Base-by-base conservation (phyloP, 2,797 vertebrate species). In the Rousettus madagascariensis region DNA sequence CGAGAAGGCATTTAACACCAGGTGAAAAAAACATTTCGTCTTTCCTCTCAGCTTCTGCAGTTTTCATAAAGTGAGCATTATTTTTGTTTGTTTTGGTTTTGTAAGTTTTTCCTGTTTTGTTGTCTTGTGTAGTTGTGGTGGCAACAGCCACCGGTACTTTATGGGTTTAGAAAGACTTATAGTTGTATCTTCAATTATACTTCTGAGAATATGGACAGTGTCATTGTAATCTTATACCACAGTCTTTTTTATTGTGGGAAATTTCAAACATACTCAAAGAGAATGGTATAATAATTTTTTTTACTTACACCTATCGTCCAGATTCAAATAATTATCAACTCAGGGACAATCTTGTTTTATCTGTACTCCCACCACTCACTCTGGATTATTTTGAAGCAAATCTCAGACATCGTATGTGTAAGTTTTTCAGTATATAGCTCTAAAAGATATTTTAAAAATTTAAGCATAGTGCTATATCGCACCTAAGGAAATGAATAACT, bases 381-480 rank as follows among this genome's bases (percentile, higher is more conserved):
- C 20, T 86, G n/a, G 26, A 53, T 84, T 87, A 75, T 79, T 94
- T 86, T 94, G 33, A 94, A 88, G 51, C 51, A 74, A 74, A 75
- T 71, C 8, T 3, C 43, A 90, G 72, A 53, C 6, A 80, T 41
- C 5, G 15, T 49, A 46, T 78, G 82, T 26, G 53, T 84, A 78
- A 87, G 10, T 90, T 69, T 87, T 88, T 80, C 38, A 69, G 8
- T 80, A 66, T 61, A 7, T 16, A 71, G 53, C 20, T 65, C 65
- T 69, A 96, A 77, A 69, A 17, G 11, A n/a, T 20, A 68, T 74
- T 84, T 75, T 8, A 28, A 85, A 77, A 61, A 15, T 33, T 43
- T 87, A 89, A 77, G 55, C 49, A 49, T 12, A 41, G 24, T 68
- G 51, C 79, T 16, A 41, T 61, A 36, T 89, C 51, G 20, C 43